These are phyloP conservation scores for Blennius ocellaris DNA, from an alignment of 2,113 vertebrate genomes.

Conservation along the genomic window DNA sequence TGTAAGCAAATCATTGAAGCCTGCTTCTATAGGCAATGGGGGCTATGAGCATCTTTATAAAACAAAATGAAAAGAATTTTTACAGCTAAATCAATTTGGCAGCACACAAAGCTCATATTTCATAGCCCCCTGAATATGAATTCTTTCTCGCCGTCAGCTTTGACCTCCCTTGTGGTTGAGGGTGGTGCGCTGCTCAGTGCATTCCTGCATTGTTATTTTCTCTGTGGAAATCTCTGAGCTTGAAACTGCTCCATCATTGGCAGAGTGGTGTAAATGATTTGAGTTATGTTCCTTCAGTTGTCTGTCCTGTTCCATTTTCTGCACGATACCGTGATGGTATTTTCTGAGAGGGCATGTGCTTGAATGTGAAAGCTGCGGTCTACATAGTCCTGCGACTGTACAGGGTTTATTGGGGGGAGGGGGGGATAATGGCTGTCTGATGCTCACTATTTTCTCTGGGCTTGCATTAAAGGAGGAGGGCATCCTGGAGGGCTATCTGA, in stretches of 20 bases:
- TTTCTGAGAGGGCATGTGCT: slow-evolving; percentile 29
- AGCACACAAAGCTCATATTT: slow-evolving; percentile 70
- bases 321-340: slow-evolving; percentile 28
- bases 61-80: slow-evolving; percentile 76
- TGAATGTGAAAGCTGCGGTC: slow-evolving; percentile 43
- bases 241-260: slow-evolving; percentile 55
- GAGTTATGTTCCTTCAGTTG: slow-evolving; percentile 47
- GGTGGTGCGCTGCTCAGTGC: slow-evolving; percentile 40
- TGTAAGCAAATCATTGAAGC: slow-evolving; percentile 66
- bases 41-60: slow-evolving; percentile 73
- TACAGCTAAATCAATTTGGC: slow-evolving; percentile 78
- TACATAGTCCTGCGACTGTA: slow-evolving; percentile 12
- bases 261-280: slow-evolving; percentile 60
- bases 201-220: slow-evolving; percentile 71
- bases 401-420: slow-evolving; percentile 2
- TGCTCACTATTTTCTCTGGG: slow-evolving; percentile 40
- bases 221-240: slow-evolving; percentile 54
- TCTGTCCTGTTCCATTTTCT: slow-evolving; percentile 49
- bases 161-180: slow-evolving; percentile 73
- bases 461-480: slow-evolving; percentile 50
- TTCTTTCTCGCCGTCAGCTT: slow-evolving; percentile 69
- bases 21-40: slow-evolving; percentile 60
- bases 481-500: slow-evolving; percentile 39
- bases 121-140: slow-evolving; percentile 66
- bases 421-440: slow-evolving; percentile 33